Conservation (phyloP, 2,797 vertebrate species). For the Sorex maritimensis region DNA sequence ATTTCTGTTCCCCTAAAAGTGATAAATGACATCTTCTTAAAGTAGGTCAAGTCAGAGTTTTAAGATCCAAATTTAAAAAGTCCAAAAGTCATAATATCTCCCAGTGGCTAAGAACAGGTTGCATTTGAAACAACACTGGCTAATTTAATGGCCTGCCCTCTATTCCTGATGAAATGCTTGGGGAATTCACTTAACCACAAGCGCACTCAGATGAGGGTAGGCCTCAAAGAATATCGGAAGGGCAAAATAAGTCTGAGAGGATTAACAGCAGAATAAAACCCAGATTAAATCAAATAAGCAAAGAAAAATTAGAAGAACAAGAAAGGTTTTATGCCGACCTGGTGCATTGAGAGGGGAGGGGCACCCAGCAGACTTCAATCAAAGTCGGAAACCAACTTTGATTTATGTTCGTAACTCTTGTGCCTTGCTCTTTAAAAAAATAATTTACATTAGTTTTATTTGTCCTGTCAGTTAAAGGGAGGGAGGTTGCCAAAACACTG, state of each 20-base stretch:
- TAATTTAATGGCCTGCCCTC: slow-evolving; percentile 19
- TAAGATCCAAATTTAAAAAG: neutral
- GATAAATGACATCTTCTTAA: neutral
- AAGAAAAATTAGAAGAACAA: slow-evolving; percentile 68
- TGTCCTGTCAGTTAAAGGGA: slow-evolving; percentile 84
- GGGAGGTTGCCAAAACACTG: slow-evolving; percentile 82
- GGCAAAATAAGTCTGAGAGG: slow-evolving; percentile 71
- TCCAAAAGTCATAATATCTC: slow-evolving; percentile 24
- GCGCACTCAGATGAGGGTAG: slow-evolving; percentile 32
- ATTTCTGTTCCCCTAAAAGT: slow-evolving; percentile 31
- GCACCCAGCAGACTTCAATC: slow-evolving; percentile 66
- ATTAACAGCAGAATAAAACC: slow-evolving; percentile 67
- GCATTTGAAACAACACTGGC: slow-evolving; percentile 4
- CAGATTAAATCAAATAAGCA: slow-evolving; percentile 65
- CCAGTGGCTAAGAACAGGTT: slow-evolving; percentile 34
- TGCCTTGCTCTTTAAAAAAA: slow-evolving; percentile 54
- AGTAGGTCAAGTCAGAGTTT: slow-evolving; percentile 17
- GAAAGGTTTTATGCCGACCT: slow-evolving; percentile 67
- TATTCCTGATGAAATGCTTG: neutral
- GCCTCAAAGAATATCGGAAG: slow-evolving; percentile 68
- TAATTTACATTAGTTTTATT: slow-evolving; percentile 76
- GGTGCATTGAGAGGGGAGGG: neutral
- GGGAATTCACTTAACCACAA: neutral
- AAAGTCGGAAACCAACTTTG: slow-evolving; percentile 75
- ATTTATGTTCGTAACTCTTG: slow-evolving; percentile 52